Evolutionary conservation across 2,888 invertebrate species (phyloP), one percentile per base, ranked within the genome.

Genomic region (Phania funesta): DNA sequence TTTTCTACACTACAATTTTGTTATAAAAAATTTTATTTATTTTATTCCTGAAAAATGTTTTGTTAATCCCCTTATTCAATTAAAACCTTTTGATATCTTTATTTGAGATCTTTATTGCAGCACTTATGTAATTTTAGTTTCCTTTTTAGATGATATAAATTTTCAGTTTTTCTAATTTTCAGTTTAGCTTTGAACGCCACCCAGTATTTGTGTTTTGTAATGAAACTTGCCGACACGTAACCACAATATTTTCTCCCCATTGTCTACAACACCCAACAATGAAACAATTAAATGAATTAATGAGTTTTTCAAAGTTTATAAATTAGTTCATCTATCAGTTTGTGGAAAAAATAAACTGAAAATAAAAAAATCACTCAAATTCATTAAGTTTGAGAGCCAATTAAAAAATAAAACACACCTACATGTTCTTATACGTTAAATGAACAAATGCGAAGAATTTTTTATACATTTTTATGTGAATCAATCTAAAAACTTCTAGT

Each of bases 261-360:
- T 78, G 71, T 78, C 48, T 50, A 11, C n/a, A 54, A 38, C 18
- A 75, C 29, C 50, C 29, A 64, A 44, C 78, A 71, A 71, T 50
- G 71, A 38, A 71, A 78, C 71, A 64, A 78, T 71, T 78, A 78
- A n/a, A 78, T 41, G 26, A 65, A 64, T 71, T 78, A 71, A 78
- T 78, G 64, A 65, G 41, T 65, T 65, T 65, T 71, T 48, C 22
- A 64, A 64, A 71, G 56, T 77, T 77, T 71, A 18, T 65, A 75
- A 70, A 70, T 52, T 16, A 46, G 22, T 71, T 71, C 58, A 50
- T 71, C 56, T 22, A 60, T 50, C 41, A 76, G 56, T 56, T 65
- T 56, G 35, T 38, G 18, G 13, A 18, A 48, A 16, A 46, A 52
- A 38, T 13, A 7, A 64, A 24, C 8, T 41, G 18, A 16, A 44